These are phyloP conservation scores for Sitophilus oryzae DNA, from an alignment of 1,140 invertebrate genomes.

Conservation along the genomic window DNA sequence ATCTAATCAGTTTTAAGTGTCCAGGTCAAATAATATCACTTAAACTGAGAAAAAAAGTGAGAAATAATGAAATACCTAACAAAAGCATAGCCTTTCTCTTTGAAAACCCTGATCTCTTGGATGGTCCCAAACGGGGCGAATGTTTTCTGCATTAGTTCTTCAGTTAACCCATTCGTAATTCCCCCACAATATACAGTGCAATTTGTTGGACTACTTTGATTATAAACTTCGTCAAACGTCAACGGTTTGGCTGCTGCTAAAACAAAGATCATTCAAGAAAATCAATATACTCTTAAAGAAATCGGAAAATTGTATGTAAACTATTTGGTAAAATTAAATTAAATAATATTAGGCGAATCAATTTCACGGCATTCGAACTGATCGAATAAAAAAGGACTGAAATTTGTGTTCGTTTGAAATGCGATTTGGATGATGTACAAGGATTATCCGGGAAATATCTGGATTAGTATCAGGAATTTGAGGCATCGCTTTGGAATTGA, in stretches of 20 bases:
- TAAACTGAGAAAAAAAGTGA: neutral
- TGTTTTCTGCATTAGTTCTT: slow-evolving; percentile 93
- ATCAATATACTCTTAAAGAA: neutral
- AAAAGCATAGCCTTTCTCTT: slow-evolving; percentile 99
- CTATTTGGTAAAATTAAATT: no score
- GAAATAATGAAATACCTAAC: slow-evolving; percentile 54
- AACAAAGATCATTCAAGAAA: slow-evolving; percentile 21
- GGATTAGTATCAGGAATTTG: neutral
- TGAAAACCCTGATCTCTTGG: slow-evolving; percentile 96
- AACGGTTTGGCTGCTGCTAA: slow-evolving; percentile 49
- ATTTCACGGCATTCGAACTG: no score
- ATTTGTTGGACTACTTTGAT: slow-evolving; percentile 96
- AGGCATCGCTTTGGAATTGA: neutral
- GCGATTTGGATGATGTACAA: no score
- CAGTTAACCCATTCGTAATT: slow-evolving; percentile 86
- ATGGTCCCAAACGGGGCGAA: slow-evolving; percentile 93
- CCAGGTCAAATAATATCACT: neutral
- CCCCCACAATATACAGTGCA: slow-evolving; percentile 99
- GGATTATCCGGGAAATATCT: neutral
- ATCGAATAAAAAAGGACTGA: no score
- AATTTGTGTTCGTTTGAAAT: no score
- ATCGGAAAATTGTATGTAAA: no score
- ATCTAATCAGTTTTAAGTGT: neutral
- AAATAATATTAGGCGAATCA: no score
- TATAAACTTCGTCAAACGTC: slow-evolving; percentile 78